Percentiles rank a stretch among this genome's conserved stretches.
phyloP scores from a whole-genome alignment of 2,113 vertebrate species.

The Pomatorhinus ruficollis region DNA sequence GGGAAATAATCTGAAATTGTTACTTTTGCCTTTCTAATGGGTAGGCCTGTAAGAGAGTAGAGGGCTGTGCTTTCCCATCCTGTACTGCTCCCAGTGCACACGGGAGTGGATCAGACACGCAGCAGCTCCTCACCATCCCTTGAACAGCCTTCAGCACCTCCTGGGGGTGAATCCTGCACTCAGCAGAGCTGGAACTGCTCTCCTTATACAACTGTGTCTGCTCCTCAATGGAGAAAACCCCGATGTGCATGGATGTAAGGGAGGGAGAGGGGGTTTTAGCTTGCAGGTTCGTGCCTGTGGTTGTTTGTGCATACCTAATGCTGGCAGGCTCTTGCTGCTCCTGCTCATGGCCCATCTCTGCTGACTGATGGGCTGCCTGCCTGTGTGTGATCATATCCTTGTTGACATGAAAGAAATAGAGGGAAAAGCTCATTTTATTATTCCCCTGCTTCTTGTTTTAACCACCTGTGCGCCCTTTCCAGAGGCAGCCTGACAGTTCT shows the following conservation, averaged over 20 bases:
- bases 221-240: not conserved
- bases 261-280: not conserved
- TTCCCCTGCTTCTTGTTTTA: not conserved
- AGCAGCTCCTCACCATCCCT: not conserved
- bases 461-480: not conserved
- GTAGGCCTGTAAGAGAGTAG: not conserved
- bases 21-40: not conserved
- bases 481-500: not conserved
- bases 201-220: not conserved
- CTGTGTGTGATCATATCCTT: not conserved
- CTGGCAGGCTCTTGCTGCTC: not conserved
- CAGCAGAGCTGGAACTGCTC: not conserved
- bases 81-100: not conserved
- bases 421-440: not conserved
- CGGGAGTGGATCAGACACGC: not conserved
- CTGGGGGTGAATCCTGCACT: not conserved
- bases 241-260: not conserved
- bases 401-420: not conserved
- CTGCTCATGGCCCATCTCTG: not conserved
- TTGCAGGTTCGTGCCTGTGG: not conserved
- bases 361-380: conserved; percentile 2
- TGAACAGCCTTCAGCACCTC: not conserved
- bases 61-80: not conserved
- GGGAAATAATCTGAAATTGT: not conserved
- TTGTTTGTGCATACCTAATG: not conserved